phyloP scores from a whole-genome alignment of 2,113 vertebrate genomes.

The Corythornis madagascariensis region DNA sequence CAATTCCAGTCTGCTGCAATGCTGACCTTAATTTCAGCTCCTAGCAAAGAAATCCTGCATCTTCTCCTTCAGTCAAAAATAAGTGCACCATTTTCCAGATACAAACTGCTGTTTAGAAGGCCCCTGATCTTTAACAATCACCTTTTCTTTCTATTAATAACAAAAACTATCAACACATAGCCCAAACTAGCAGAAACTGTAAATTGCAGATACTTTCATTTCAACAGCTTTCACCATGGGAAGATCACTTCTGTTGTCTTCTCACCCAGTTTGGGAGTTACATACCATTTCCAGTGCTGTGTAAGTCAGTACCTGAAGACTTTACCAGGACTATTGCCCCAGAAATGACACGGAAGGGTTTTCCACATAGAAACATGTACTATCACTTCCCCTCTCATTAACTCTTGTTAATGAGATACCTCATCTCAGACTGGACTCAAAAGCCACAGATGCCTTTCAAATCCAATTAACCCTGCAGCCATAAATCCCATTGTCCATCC shows the following conservation, averaged over 20 bases:
- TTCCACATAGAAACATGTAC: background rate
- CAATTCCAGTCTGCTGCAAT: constrained; percentile 2
- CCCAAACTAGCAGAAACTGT: background rate
- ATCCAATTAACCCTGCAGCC: background rate
- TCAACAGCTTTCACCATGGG: background rate
- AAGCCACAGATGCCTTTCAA: background rate
- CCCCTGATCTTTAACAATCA: background rate
- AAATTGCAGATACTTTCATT: background rate
- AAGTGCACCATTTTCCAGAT: background rate
- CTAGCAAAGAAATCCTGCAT: background rate
- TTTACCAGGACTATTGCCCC: background rate
- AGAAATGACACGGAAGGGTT: background rate
- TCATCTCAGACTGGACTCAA: background rate
- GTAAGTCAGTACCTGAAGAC: background rate
- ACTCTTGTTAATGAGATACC: background rate
- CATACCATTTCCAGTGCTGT: background rate
- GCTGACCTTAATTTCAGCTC: background rate
- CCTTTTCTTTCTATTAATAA: background rate
- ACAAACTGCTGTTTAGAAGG: background rate
- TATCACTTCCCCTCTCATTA: background rate
- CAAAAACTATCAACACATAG: background rate
- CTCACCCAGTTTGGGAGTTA: background rate
- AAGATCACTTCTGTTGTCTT: background rate
- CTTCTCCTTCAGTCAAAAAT: background rate
- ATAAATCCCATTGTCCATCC: background rate